Percentiles rank a stretch among this genome's conserved stretches.
Conservation (phyloP, 1,140 invertebrate species). For the Meloidogyne floridensis region DNA sequence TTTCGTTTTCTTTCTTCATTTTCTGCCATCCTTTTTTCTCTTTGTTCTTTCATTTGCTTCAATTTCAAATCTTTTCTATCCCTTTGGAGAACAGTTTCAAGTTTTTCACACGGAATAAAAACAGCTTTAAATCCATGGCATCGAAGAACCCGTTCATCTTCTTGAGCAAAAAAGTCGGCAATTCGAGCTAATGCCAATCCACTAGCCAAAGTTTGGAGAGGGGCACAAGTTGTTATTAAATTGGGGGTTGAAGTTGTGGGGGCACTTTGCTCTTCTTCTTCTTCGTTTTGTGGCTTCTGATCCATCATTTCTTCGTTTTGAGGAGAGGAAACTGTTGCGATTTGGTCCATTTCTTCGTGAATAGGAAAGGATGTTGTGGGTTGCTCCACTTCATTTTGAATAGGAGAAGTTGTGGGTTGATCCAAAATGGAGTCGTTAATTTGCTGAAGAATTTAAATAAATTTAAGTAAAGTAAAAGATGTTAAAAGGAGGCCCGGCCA, state of each 20-base stretch:
- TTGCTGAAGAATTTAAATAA: too few relatives aligned
- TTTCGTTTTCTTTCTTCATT: not conserved
- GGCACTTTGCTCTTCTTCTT: not conserved
- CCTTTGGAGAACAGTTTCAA: not conserved
- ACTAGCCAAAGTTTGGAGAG: not conserved
- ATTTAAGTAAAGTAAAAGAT: too few relatives aligned
- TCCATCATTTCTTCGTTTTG: too few relatives aligned
- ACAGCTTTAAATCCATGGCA: not conserved
- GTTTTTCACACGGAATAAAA: not conserved
- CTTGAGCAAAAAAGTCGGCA: not conserved
- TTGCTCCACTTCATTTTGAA: too few relatives aligned
- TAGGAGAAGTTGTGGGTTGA: too few relatives aligned
- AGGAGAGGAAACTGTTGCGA: too few relatives aligned
- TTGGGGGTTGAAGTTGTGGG: not conserved
- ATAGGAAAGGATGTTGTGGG: too few relatives aligned
- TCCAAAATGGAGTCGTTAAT: too few relatives aligned
- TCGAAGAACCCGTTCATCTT: not conserved
- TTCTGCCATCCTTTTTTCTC: not conserved
- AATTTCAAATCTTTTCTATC: not conserved
- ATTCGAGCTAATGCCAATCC: not conserved
- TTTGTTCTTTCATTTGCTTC: not conserved
- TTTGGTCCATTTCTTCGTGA: too few relatives aligned
- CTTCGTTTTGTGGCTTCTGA: too few relatives aligned
- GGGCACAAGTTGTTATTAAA: not conserved
- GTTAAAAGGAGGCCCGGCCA: too few relatives aligned